Base-by-base conservation (phyloP, 1,140 invertebrate genomes). In the Coptotermes formosanus region DNA sequence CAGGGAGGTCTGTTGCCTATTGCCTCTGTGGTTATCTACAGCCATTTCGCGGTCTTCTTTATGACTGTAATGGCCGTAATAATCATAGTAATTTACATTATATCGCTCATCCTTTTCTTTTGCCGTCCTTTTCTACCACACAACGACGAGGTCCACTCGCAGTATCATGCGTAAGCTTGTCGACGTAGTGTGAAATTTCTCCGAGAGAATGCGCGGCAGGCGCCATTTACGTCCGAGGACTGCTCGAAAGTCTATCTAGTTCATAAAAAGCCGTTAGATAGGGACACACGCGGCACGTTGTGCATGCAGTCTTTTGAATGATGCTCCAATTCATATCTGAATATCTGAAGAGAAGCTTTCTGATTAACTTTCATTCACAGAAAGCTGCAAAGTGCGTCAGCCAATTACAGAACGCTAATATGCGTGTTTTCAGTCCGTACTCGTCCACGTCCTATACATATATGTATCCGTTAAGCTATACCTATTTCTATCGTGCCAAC, bases 111-210 rank as follows among this genome's bases (percentile, higher is more conserved):
- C 14, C 64, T 75, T 6, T 75, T 25, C 25, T 75, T n/a, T 25
- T 16, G 3, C 64, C n/a, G 7, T 75, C 64, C 64, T 75, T n/a
- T 30, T 16, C 64, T 75, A 75, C 64, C 64, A 30, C 64, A 75
- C n/a, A 75, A 75, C n/a, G 64, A 75, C 64, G 30, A 30, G 30
- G 64, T 30, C 64, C n/a, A 2, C 64, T 2, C 19, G 14, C n/a
- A 75, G n/a, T 30, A 75, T n/a, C 64, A 75, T 30, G 64, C 8
- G 64, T 30, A n/a, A 25, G 64, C 64, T 75, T 30, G 25, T n/a
- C 64, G 64, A 75, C 64, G 64, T 75, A 75, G 64, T 75, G 64
- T 75, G 64, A 75, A 75, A 75, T 75, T 75, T 75, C 64, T 8
- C 64, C 64, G 64, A 75, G 64, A 75, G 64, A 75, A 75, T 75